A percentile compares a stretch with the other conserved stretches of the same genome.
Conservation (phyloP, 1,140 invertebrate species). For the Calephelis virginiensis region DNA sequence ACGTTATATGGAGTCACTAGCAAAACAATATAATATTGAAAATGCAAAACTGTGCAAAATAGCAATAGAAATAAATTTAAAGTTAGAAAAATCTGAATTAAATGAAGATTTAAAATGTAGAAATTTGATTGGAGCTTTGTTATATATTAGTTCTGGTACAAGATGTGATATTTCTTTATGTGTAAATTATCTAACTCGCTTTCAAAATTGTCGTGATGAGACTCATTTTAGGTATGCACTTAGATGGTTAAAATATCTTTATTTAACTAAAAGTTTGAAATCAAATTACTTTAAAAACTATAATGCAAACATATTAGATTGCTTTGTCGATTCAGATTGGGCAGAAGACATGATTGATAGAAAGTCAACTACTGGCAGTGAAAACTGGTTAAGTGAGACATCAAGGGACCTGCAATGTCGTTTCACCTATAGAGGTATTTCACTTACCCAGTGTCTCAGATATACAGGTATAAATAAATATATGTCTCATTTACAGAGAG, state of each 20-base stretch:
- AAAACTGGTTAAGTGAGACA: too few species aligned
- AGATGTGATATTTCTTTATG: conserved; percentile 25
- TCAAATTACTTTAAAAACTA: conserved; percentile 46
- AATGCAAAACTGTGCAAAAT: conserved; percentile 27
- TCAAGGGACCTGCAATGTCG: too few species aligned
- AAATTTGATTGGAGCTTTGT: conserved; percentile 28
- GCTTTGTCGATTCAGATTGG: conserved; percentile 54
- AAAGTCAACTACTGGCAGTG: conserved; percentile 55
- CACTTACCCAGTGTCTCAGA: too few species aligned
- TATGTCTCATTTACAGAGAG: too few species aligned
- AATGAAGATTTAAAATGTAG: conserved; percentile 27
- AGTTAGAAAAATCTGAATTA: conserved; percentile 20
- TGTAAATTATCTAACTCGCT: conserved; percentile 49
- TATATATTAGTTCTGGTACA: conserved; percentile 29
- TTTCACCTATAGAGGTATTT: too few species aligned
- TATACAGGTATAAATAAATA: too few species aligned
- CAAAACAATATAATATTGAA: conserved; percentile 24
- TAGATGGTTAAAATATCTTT: conserved; percentile 48
- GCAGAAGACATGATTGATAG: conserved; percentile 54
- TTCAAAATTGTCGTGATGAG: conserved; percentile 51
- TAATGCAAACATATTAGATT: conserved; percentile 46
- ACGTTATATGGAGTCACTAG: conserved; percentile 26
- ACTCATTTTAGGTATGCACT: conserved; percentile 61
- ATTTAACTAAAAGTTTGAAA: conserved; percentile 51
- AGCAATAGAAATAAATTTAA: conserved; percentile 25